Base-by-base conservation (phyloP, 1,140 invertebrate species). In the Zaprionus ornatus region DNA sequence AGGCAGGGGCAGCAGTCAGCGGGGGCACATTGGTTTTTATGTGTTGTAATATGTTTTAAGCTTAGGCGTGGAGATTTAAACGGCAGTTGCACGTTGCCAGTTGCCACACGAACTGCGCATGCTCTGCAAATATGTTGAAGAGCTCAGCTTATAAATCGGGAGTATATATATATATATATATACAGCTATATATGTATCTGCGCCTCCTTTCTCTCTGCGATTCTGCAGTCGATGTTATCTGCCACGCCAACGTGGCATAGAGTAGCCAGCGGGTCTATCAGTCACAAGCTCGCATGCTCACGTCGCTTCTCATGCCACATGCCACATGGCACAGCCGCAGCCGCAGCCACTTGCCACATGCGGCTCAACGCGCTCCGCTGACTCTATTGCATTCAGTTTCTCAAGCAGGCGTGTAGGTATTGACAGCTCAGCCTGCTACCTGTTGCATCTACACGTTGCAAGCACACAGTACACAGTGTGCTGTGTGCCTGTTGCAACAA, bases 351-450 rank as follows among this genome's bases (percentile, higher is more conserved):
- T 63, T 76, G 77, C 73, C 67, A 77, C 77, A 82, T 69, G 74
- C 63, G 57, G 74, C 68, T 74, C 59, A 56, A 68, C 32, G 56
- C 29, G 60, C 64, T 56, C 37, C 42, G 61, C 60, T 48, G 60
- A 64, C 37, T 64, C 60, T 50, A 50, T 74, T 63, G 73, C 72
- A 71, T 64, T 55, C 35, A 60, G 54, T 61, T 48, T 71, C 35
- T 25, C 75, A 70, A 56, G 77, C 84, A 88, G 84, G 85, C 85
- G 84, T 88, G 84, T 88, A 90, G 84, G 80, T 83, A 88, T 88
- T 88, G 84, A 88, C 85, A 88, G 73, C 61, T 55, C 71, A 74
- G 66, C 52, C 62, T 65, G 82, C 82, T 85, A 85, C 82, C 82
- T 85, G 84, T 71, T 84, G 66, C 72, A 78, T 69, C 73, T 71